A percentile compares a stretch with the other conserved stretches of the same genome.
phyloP scores from a whole-genome alignment of 2,113 vertebrate species.

The Galeopterus variegatus region DNA sequence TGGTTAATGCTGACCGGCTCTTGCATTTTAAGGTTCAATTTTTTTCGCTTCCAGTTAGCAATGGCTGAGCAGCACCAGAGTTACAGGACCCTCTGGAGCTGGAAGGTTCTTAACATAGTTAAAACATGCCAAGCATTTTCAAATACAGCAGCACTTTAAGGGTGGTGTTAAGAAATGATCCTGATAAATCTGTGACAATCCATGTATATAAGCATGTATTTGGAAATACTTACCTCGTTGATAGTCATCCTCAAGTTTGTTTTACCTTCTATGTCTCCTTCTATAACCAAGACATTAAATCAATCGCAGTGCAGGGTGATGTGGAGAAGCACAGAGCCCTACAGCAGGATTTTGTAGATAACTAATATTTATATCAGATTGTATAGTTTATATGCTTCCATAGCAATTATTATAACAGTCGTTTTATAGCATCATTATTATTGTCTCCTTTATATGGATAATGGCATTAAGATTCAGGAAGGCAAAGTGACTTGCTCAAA shows the following conservation, averaged over 20 bases:
- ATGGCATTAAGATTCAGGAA: conserved; percentile 33
- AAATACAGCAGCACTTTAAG: background rate
- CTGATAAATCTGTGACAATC: background rate
- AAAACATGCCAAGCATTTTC: background rate
- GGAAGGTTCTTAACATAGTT: background rate
- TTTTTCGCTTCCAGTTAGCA: background rate
- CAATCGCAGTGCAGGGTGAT: background rate
- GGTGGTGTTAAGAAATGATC: background rate
- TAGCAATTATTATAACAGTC: background rate
- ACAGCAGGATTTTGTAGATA: background rate
- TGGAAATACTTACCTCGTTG: background rate
- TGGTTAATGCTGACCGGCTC: background rate
- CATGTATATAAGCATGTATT: background rate
- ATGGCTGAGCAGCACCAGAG: background rate
- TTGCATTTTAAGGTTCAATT: background rate
- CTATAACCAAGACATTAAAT: background rate
- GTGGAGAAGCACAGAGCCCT: background rate
- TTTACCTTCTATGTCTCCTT: background rate
- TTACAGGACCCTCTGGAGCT: background rate
- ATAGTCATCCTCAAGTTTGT: background rate
- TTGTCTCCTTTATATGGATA: conserved; percentile 17
- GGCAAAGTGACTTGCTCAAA: background rate
- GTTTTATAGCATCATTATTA: conserved; percentile 1
- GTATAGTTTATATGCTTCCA: background rate
- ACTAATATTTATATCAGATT: conserved; percentile 7